Percentiles rank a stretch among this genome's conserved stretches.
phyloP scores from a whole-genome alignment of 2,113 vertebrate species.

The Pachyramphus minor region DNA sequence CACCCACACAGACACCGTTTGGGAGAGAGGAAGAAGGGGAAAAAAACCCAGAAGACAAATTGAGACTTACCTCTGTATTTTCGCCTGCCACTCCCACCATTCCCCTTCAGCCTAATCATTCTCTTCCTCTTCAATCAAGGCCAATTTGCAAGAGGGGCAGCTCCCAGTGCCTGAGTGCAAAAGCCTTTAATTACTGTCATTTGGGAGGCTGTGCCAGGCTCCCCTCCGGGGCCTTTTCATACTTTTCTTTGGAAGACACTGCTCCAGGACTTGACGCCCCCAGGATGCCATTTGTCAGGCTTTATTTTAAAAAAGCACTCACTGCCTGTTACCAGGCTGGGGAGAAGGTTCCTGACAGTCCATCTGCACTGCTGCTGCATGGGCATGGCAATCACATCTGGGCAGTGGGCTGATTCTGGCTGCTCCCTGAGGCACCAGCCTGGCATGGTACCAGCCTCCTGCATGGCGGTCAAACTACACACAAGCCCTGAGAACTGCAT shows the following conservation, averaged over 20 bases:
- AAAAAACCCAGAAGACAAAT: neutral
- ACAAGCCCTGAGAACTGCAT: neutral
- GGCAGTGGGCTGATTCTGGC: neutral
- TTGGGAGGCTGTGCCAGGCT: constrained; percentile 19
- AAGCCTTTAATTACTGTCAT: constrained; percentile 59
- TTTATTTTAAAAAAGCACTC: constrained; percentile 8
- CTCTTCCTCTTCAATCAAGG: constrained; percentile 52
- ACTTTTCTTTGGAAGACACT: neutral
- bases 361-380: neutral
- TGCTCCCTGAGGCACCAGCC: neutral
- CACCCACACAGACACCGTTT: neutral
- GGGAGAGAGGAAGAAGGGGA: neutral
- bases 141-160: constrained; percentile 28
- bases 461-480: rapidly evolving
- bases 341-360: neutral
- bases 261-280: neutral
- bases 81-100: neutral
- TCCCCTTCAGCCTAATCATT: constrained; percentile 38
- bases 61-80: neutral
- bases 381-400: rapidly evolving
- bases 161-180: neutral
- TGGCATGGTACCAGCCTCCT: neutral
- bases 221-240: constrained; percentile 23
- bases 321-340: neutral
- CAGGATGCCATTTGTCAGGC: constrained; percentile 19